Conservation (phyloP, 2,888 invertebrate species). For the Acleris holmiana region DNA sequence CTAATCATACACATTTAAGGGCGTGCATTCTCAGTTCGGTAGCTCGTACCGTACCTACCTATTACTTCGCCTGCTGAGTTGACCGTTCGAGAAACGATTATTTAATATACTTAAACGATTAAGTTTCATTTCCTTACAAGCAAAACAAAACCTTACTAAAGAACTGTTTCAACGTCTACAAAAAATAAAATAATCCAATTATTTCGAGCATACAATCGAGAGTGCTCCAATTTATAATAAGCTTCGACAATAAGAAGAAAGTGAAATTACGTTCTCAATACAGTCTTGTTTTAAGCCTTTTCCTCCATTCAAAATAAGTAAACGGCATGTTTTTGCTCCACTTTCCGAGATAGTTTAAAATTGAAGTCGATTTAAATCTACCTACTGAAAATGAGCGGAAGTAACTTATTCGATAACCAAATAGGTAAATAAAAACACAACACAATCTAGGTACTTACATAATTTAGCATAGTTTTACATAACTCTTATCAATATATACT, state of each 20-base stretch:
- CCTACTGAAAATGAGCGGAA: conserved; percentile 5
- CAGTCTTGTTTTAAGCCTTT: conserved; percentile 31
- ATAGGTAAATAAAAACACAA: neutral
- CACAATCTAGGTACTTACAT: too few species aligned
- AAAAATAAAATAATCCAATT: conserved; percentile 25
- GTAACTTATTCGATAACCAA: conserved; percentile 1
- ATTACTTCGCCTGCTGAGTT: too few species aligned
- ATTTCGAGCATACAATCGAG: conserved; percentile 33
- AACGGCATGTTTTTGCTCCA: conserved; percentile 26
- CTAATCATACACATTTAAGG: too few species aligned
- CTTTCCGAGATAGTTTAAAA: conserved; percentile 14
- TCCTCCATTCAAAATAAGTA: conserved; percentile 29
- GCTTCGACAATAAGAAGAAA: conserved; percentile 33
- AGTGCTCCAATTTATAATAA: conserved; percentile 37
- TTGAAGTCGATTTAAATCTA: conserved; percentile 3
- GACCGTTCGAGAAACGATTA: too few species aligned
- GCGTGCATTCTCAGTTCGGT: too few species aligned
- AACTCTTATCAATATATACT: neutral
- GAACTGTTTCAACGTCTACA: neutral
- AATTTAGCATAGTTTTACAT: too few species aligned
- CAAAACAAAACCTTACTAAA: neutral
- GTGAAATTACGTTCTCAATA: conserved; percentile 37
- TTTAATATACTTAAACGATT: too few species aligned
- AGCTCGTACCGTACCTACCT: too few species aligned
- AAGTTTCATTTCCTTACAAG: neutral